A percentile compares a stretch with the other conserved stretches of the same genome.
phyloP scores from a whole-genome alignment of 2,797 vertebrate genomes.

The Pangasius djambal region DNA sequence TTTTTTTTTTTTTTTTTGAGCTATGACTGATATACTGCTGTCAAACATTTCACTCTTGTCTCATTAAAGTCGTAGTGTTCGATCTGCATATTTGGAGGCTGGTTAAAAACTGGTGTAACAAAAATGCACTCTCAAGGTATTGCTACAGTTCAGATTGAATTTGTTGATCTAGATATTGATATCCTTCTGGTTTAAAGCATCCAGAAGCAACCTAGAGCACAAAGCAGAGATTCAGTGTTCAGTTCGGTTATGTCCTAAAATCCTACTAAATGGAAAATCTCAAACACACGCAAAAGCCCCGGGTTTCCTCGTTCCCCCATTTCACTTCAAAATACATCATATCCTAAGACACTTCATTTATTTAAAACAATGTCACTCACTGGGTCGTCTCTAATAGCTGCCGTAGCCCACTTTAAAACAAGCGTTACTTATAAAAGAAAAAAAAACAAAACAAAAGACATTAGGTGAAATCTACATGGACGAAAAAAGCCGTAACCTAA shows the following conservation, averaged over 20 bases:
- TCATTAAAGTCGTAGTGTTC: background rate
- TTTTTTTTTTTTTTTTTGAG: constrained; percentile 10
- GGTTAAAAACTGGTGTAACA: constrained; percentile 47
- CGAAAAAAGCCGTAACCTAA: constrained; percentile 33
- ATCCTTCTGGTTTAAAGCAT: constrained; percentile 20
- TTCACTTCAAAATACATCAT: constrained; percentile 46
- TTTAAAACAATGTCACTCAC: constrained; percentile 32
- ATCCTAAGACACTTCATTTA: constrained; percentile 32
- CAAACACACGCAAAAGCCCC: constrained; percentile 44
- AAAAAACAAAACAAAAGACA: constrained; percentile 10
- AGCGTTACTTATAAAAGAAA: constrained; percentile 6
- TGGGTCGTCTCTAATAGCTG: constrained; percentile 47
- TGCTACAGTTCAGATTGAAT: constrained; percentile 57
- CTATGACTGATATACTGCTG: constrained; percentile 12
- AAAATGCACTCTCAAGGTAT: constrained; percentile 58
- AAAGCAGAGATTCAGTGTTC: constrained; percentile 29
- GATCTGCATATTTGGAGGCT: constrained; percentile 13
- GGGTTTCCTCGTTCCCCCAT: constrained; percentile 22
- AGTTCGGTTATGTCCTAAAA: constrained; percentile 17
- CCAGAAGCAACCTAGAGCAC: constrained; percentile 45
- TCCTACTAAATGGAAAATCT: constrained; percentile 22
- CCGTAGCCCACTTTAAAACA: constrained; percentile 23
- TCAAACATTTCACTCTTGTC: background rate
- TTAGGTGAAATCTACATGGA: constrained; percentile 27
- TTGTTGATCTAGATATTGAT: constrained; percentile 19